A percentile compares a stretch with the other conserved stretches of the same genome.
Conservation (phyloP, 2,888 invertebrate genomes). For the Heteropelma amictum region DNA sequence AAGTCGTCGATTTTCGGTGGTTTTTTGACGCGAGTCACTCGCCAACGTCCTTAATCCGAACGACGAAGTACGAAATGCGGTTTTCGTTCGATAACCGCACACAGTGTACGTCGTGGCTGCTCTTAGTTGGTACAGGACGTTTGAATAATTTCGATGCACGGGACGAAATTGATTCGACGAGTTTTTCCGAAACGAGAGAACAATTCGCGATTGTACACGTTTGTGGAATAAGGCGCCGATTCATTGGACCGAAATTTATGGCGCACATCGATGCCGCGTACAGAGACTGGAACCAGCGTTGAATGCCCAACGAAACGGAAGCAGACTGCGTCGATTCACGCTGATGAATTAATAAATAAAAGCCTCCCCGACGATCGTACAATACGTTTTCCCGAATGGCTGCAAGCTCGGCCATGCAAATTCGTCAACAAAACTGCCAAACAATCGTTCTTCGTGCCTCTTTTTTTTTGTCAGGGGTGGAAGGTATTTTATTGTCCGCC, state of each 20-base stretch:
- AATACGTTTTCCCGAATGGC: slow-evolving; percentile 59
- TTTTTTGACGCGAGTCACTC: no score
- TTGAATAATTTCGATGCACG: no score
- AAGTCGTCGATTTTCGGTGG: no score
- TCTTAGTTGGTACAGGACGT: no score
- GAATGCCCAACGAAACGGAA: slow-evolving; percentile 46
- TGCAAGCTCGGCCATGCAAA: slow-evolving; percentile 66
- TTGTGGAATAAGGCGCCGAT: slow-evolving; percentile 50
- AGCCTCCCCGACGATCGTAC: slow-evolving; percentile 56
- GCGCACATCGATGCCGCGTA: slow-evolving; percentile 33
- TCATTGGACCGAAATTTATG: slow-evolving; percentile 50
- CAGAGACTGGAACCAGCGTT: slow-evolving; percentile 43
- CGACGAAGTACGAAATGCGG: no score
- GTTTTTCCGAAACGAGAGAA: no score
- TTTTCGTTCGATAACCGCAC: no score
- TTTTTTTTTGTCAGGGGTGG: slow-evolving; percentile 14
- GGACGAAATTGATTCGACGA: no score
- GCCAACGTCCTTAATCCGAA: no score
- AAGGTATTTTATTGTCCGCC: slow-evolving; percentile 50
- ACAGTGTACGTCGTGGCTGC: no score
- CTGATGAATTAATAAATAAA: slow-evolving; percentile 61
- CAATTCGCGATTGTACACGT: no score
- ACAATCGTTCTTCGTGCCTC: slow-evolving; percentile 55
- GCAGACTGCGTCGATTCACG: slow-evolving; percentile 63
- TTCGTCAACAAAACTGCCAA: slow-evolving; percentile 64